phyloP scores from a whole-genome alignment of 2,113 vertebrate species.

The Aegotheles bennettii region DNA sequence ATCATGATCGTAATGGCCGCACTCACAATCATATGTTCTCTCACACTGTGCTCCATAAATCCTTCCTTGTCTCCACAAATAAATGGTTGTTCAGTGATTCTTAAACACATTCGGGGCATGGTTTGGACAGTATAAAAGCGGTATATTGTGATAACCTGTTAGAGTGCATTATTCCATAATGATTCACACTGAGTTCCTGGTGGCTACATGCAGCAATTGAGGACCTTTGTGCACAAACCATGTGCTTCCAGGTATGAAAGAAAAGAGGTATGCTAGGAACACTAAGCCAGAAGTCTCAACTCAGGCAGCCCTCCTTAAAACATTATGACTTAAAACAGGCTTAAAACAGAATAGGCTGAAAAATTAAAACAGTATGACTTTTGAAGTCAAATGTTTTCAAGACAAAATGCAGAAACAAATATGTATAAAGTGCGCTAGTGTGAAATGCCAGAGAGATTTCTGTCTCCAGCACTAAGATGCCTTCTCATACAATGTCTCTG shows the following conservation, averaged over 20 bases:
- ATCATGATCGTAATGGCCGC: background rate
- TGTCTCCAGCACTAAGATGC: no score
- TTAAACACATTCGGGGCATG: accelerated
- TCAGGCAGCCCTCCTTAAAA: background rate
- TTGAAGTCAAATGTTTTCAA: background rate
- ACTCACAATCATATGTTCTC: background rate
- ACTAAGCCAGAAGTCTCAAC: background rate
- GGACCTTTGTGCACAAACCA: background rate
- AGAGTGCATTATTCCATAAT: background rate
- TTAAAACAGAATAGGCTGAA: background rate
- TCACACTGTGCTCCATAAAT: background rate
- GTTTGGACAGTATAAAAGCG: background rate
- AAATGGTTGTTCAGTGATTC: background rate
- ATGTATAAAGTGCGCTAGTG: background rate
- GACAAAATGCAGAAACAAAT: background rate
- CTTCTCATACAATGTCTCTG: background rate
- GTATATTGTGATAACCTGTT: background rate
- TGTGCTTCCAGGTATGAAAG: background rate
- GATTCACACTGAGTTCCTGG: background rate
- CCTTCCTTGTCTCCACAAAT: background rate
- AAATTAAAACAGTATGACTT: background rate
- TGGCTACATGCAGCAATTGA: background rate
- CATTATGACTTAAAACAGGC: background rate
- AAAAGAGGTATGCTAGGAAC: background rate
- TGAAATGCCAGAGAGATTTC: background rate